Percentiles rank a stretch among this genome's conserved stretches.
phyloP scores from a whole-genome alignment of 2,113 vertebrate genomes.

The Corydoras sp. region DNA sequence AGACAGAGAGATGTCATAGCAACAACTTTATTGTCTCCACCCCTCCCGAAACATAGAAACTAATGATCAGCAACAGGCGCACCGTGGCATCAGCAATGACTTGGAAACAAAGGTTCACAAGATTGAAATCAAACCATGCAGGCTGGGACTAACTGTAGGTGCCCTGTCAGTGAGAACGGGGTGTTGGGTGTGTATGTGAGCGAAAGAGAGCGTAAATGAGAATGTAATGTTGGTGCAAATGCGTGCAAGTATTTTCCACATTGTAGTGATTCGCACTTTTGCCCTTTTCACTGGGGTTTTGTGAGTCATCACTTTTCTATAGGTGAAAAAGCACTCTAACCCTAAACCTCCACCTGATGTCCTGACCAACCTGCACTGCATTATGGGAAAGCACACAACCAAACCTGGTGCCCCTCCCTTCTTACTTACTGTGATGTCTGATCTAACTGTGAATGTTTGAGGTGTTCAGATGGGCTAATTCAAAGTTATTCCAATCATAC shows the following conservation, averaged over 20 bases:
- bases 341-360: constrained; percentile 65
- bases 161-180: constrained; percentile 35
- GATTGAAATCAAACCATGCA: constrained; percentile 53
- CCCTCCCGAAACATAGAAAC: constrained; percentile 27
- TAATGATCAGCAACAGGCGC: constrained; percentile 25
- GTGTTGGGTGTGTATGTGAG: constrained; percentile 54
- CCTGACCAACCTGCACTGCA: constrained; percentile 77
- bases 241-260: constrained; percentile 50
- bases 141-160: constrained; percentile 50
- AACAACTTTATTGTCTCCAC: constrained; percentile 15
- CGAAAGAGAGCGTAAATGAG: constrained; percentile 25
- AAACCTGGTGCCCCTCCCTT: constrained; percentile 72
- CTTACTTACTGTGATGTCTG: constrained; percentile 78
- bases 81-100: constrained; percentile 55
- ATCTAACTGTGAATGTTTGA: constrained; percentile 89
- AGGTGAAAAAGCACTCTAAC: constrained; percentile 57
- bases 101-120: constrained; percentile 50
- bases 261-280: constrained; percentile 72
- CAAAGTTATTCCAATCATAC: too few species aligned
- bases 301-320: constrained; percentile 62
- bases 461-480: constrained; percentile 31
- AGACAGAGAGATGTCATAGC: constrained; percentile 95
- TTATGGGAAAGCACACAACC: constrained; percentile 78
- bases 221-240: too few species aligned
- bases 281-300: constrained; percentile 69